These are phyloP conservation scores for Ceyx margarethae DNA, from an alignment of 2,113 vertebrate species.

Conservation along the genomic window DNA sequence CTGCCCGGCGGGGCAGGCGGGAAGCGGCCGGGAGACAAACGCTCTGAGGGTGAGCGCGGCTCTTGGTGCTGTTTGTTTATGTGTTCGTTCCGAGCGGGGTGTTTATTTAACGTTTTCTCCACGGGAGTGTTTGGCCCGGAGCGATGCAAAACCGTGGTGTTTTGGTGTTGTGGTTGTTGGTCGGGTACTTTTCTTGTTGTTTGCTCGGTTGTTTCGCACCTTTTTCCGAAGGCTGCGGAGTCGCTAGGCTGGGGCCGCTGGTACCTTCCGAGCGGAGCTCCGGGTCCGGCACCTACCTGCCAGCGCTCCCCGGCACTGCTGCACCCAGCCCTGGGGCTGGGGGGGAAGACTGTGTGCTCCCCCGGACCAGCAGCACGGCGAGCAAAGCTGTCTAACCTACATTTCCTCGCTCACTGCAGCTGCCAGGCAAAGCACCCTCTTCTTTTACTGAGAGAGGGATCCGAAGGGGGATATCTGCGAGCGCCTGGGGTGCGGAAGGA, in stretches of 20 bases:
- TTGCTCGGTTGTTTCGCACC: background rate
- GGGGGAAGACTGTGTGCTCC: background rate
- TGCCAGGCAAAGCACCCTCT: background rate
- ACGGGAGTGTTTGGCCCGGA: background rate
- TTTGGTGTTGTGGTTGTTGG: background rate
- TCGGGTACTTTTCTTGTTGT: slow-evolving; percentile 1
- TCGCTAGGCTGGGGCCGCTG: background rate
- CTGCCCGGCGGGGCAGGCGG: background rate
- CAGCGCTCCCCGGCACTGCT: background rate
- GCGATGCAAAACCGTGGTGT: background rate
- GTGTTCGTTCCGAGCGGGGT: background rate
- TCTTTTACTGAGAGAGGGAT: background rate
- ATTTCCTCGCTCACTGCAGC: background rate
- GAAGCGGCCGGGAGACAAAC: background rate
- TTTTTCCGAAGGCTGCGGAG: background rate
- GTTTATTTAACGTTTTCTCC: background rate
- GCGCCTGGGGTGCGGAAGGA: background rate
- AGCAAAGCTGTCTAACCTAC: background rate
- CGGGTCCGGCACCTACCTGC: background rate
- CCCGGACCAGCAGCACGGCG: background rate
- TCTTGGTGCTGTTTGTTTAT: background rate
- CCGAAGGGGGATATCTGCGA: background rate
- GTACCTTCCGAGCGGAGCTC: background rate
- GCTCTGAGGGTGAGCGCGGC: background rate
- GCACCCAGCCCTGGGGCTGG: background rate